Base-by-base conservation (phyloP, 1,140 invertebrate species). In the Leguminivora glycinivorella region DNA sequence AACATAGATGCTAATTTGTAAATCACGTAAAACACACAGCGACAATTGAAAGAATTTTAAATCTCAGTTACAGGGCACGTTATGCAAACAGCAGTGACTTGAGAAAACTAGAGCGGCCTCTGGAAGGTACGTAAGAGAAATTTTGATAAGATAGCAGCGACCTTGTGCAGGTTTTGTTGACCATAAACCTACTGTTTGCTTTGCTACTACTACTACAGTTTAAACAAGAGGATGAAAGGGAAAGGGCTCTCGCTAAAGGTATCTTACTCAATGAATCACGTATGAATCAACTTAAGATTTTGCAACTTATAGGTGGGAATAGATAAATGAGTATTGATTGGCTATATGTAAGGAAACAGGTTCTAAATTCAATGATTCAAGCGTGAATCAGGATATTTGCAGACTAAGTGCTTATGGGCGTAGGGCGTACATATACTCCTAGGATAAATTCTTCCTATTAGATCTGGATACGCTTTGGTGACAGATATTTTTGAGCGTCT, bases 131-230 rank as follows among this genome's bases (percentile, higher is more conserved):
- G 24, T 22, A 63, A 70, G 69, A 67, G 67, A 75, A 76, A 70
- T 73, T 72, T 70, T 70, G 84, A 86, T 84, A 83, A 86, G 83
- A 86, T 86, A 84, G 79, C 72, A 75, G 19, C n/a, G 58, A 31
- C 58, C 58, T 63, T 63, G 58, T 12, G 25, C n/a, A 63, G 58
- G 58, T 63, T 60, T 63, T 34, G 26, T 58, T 63, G 58, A 63
- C 58, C 58, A 63, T 63, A 63, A 31, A 10, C 58, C n/a, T 63
- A 22, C n/a, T 63, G 29, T 63, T 34, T 63, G 26, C 58, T 29
- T 26, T 29, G 26, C 25, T 60, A 63, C 25, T 63, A 29, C 25
- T 60, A 63, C 25, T 63, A 29, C 25, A 34, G n/a, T 63, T 63
- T 17, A 31, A 26, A 29, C n/a, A 14, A 17, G 25, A 34, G 58